These are phyloP conservation scores for Cyphomyrmex costatus DNA, from an alignment of 1,140 invertebrate species.

Conservation along the genomic window DNA sequence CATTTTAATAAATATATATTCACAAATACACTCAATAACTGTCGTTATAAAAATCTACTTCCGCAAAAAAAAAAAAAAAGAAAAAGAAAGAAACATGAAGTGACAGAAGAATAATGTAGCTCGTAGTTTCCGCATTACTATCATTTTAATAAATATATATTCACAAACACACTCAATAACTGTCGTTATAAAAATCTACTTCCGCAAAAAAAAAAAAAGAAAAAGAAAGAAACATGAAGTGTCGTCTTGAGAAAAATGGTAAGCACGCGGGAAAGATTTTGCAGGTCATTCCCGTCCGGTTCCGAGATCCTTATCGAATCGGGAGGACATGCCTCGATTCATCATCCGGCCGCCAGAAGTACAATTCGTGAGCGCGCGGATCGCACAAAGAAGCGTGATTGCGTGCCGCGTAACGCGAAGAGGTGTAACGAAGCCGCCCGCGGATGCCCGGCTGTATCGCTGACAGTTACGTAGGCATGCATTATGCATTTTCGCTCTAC, in stretches of 20 bases:
- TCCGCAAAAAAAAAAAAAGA: neutral
- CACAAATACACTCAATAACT: neutral
- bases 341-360: slow-evolving; percentile 70
- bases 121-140: neutral
- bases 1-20: neutral
- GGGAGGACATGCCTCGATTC: slow-evolving; percentile 46
- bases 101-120: neutral
- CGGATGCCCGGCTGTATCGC: slow-evolving; percentile 52
- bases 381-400: slow-evolving; percentile 59
- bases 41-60: neutral
- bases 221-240: neutral
- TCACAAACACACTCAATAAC: neutral
- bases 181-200: neutral
- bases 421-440: slow-evolving; percentile 64
- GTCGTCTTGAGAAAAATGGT: slow-evolving; percentile 39
- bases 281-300: slow-evolving; percentile 53
- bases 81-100: no score
- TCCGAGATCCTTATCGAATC: slow-evolving; percentile 68
- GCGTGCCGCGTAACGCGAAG: slow-evolving; percentile 38
- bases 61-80: no score
- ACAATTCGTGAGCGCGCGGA: slow-evolving; percentile 36
- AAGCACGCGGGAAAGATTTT: slow-evolving; percentile 22
- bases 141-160: neutral
- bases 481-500: slow-evolving; percentile 74
- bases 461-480: slow-evolving; percentile 79